phyloP scores from a whole-genome alignment of 2,113 vertebrate species.

The Tragelaphus buxtoni region DNA sequence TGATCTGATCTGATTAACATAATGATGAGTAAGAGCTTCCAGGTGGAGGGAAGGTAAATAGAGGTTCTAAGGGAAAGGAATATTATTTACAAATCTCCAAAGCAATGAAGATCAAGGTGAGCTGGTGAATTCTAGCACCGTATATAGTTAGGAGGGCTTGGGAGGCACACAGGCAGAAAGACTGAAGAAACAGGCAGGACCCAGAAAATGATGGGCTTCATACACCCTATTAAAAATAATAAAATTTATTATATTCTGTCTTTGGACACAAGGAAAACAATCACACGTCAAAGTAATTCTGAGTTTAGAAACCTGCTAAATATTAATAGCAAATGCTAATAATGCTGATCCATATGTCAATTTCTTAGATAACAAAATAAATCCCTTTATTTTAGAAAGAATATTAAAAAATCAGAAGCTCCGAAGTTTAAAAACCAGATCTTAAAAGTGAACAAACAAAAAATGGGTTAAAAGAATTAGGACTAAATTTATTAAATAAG shows the following conservation, averaged over 20 bases:
- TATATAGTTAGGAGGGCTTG: not conserved
- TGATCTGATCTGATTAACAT: not conserved
- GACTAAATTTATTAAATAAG: not conserved
- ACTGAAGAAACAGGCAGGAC: not conserved
- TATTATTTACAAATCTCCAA: not conserved
- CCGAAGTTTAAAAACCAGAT: not conserved
- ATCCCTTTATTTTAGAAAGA: not conserved
- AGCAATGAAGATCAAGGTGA: not conserved
- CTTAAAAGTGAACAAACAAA: not conserved
- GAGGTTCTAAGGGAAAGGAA: not conserved
- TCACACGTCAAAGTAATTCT: not conserved
- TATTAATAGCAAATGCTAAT: not conserved
- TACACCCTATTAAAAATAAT: not conserved
- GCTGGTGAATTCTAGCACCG: not conserved
- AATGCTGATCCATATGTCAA: not conserved
- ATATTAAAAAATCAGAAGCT: not conserved
- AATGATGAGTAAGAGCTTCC: not conserved
- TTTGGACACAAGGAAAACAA: constrained; percentile 30
- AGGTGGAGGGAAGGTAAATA: not conserved
- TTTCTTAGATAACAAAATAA: not conserved
- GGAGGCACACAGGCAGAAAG: not conserved
- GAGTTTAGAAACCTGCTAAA: constrained; percentile 3
- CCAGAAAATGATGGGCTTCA: not conserved
- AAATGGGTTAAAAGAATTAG: not conserved
- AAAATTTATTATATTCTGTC: not conserved